These are phyloP conservation scores for Mercenaria mercenaria DNA, from an alignment of 1,140 invertebrate species.

Conservation along the genomic window DNA sequence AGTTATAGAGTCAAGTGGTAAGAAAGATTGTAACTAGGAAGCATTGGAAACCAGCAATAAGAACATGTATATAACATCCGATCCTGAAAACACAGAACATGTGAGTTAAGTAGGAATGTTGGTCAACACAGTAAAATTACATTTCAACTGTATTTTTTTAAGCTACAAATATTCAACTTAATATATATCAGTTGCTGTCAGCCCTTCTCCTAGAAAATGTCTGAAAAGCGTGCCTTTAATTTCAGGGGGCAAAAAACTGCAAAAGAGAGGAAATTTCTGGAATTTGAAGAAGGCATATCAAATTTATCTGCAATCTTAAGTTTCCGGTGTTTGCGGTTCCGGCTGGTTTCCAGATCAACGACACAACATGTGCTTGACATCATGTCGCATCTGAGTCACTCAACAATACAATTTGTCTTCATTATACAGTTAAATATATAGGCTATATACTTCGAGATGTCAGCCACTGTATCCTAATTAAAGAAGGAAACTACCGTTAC, in stretches of 20 bases:
- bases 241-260: neutral
- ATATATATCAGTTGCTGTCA: neutral
- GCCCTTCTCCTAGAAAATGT: neutral
- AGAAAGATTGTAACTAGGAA: no score
- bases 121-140: no score
- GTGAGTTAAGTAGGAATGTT: no score
- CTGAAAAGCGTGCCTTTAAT: conserved; percentile 7
- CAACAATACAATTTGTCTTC: conserved; percentile 34
- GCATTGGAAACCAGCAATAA: no score
- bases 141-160: no score
- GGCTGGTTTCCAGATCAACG: conserved; percentile 6
- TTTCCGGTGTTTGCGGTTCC: conserved; percentile 27
- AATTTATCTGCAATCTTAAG: conserved; percentile 24
- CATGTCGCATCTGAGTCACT: conserved; percentile 1
- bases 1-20: no score
- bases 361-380: conserved; percentile 46
- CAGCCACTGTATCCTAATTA: conserved; percentile 1
- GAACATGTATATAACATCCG: no score
- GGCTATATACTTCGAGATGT: neutral
- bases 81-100: no score
- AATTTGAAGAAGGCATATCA: conserved; percentile 38
- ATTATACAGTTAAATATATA: conserved; percentile 20
- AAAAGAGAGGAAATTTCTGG: neutral
- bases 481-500: neutral
- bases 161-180: no score